A percentile compares a stretch with the other conserved stretches of the same genome.
Conservation (phyloP, 2,113 vertebrate genomes). For the Desmodus rotundus region DNA sequence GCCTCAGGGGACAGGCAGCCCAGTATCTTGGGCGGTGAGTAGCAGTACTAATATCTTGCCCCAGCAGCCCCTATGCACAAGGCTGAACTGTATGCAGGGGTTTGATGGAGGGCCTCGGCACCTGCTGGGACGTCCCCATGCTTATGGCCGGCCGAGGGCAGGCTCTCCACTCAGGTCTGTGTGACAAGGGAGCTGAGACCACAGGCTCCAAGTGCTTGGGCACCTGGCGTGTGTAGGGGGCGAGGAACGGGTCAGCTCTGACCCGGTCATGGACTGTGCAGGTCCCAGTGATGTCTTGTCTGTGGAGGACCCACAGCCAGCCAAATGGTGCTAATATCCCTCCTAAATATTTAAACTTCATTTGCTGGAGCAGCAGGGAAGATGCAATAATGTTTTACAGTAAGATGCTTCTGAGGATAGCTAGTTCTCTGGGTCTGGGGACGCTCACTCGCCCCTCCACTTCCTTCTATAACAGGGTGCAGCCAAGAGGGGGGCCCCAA, state of each 20-base stretch:
- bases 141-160: background rate
- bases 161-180: background rate
- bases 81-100: background rate
- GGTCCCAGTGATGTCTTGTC: background rate
- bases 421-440: slow-evolving; percentile 43
- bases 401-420: slow-evolving; percentile 31
- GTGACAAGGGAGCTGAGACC: background rate
- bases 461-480: too few relatives aligned
- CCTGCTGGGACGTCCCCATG: background rate
- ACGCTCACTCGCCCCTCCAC: background rate
- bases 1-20: background rate
- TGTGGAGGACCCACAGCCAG: background rate
- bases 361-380: slow-evolving; percentile 68
- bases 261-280: background rate
- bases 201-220: background rate
- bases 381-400: slow-evolving; percentile 57
- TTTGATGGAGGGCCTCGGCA: background rate
- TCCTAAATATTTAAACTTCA: slow-evolving; percentile 78
- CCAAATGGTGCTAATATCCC: background rate
- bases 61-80: background rate
- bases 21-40: background rate
- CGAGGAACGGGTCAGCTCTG: background rate
- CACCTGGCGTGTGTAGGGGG: background rate
- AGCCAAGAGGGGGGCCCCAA: too few relatives aligned
- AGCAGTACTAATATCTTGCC: background rate